Evolutionary conservation across 2,888 invertebrate genomes (phyloP), one percentile per base, ranked within the genome.

Genomic region (Blomia tropicalis): DNA sequence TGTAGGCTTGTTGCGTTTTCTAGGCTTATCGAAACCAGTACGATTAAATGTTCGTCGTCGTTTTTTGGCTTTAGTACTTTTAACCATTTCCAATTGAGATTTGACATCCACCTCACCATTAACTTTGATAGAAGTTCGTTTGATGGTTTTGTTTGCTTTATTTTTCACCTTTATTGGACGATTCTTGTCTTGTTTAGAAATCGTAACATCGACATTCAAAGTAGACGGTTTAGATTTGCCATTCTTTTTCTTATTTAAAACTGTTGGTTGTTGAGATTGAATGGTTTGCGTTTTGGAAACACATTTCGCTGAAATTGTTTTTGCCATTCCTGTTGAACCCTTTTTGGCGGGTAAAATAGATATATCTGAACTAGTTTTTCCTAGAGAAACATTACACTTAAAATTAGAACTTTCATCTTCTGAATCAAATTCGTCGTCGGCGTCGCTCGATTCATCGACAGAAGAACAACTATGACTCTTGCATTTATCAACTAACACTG

Each of bases 21-120:
- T 63, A 2, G 66, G 67, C 30, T 65, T 66, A 0, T 67, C 67
- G 54, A 69, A 69, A 19, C 69, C 69, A 5, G 69, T 69, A 43
- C 62, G 68, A 58, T 69, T 69, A n/a, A 63, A 58, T 36, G 67
- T 61, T 22, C 69, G 60, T 43, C 66, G 66, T 36, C 67, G 64
- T 47, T 60, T 64, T 23, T 58, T 51, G 14, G 41, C 14, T n/a
- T n/a, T n/a, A n/a, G n/a, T n/a, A n/a, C n/a, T n/a, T 36, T 36
- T 36, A 36, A 36, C 36, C 36, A 36, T 36, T 17, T 36, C 17
- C 36, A 36, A 36, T 11, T 17, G 7, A 17, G 36, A 36, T 11
- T 17, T 17, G 36, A 36, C 36, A 36, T 17, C 17, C 17, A 36
- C 36, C 17, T 36, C 17, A 11, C 17, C 17, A 36, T 17, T 36